Evolutionary conservation across 1,140 invertebrate genomes (phyloP).

Genomic region (Drosophila watanabei): DNA sequence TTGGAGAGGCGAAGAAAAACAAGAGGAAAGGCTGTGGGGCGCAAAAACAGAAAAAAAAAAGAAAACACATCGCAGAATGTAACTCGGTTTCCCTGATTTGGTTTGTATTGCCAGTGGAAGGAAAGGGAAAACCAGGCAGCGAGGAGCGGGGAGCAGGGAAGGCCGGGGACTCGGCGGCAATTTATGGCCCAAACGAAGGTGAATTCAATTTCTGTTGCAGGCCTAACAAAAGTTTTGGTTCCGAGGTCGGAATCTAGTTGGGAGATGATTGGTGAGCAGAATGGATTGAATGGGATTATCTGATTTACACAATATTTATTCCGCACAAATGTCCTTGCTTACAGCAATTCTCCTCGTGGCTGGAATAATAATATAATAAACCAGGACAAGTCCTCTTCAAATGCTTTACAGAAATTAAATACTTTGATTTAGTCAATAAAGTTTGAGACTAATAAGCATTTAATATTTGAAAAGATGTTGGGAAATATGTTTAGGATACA

Average conservation of each 20-base stretch:
- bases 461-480: no score
- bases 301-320: conserved; percentile 49
- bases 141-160: background rate
- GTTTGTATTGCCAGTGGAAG: conserved; percentile 37
- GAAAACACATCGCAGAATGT: conserved; percentile 55
- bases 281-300: conserved; percentile 40
- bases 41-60: conserved; percentile 7
- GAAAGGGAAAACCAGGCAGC: background rate
- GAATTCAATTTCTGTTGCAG: conserved; percentile 70
- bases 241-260: conserved; percentile 28
- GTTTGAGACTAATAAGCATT: no score
- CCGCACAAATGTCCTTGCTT: conserved; percentile 30
- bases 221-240: conserved; percentile 45
- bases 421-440: background rate
- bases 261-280: conserved; percentile 41
- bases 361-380: conserved; percentile 26
- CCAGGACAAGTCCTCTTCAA: background rate
- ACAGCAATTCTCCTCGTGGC: conserved; percentile 18
- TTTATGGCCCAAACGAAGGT: conserved; percentile 74
- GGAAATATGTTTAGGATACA: background rate
- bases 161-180: conserved; percentile 35
- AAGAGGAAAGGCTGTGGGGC: conserved; percentile 9
- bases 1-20: conserved; percentile 27
- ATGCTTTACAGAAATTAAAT: background rate
- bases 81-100: conserved; percentile 61